Evolutionary conservation across 2,888 invertebrate species (phyloP).

Genomic region (Oscheius sp.): DNA sequence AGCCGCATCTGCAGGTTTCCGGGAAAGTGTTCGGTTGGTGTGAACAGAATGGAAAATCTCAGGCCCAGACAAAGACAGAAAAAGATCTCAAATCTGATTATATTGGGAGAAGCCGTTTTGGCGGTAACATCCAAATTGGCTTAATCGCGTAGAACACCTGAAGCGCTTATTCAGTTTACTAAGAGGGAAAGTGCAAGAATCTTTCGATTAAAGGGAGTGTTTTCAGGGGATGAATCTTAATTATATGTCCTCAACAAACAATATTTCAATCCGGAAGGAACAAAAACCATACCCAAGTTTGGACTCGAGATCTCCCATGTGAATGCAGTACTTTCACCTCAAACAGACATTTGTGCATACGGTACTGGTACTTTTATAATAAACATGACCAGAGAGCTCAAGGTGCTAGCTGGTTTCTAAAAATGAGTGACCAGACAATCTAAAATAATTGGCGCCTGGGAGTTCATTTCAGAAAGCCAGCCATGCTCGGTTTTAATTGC

Average conservation of each 20-base stretch:
- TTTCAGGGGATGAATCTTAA: no score
- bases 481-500: slow-evolving; percentile 2
- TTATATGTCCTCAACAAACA: no score
- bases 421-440: slow-evolving; percentile 23
- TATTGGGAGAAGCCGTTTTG: not conserved
- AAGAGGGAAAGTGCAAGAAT: slow-evolving; percentile 2
- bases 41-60: no score
- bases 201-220: no score
- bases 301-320: no score
- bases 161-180: not conserved
- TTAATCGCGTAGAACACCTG: slow-evolving; percentile 2
- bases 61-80: no score
- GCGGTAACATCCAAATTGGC: not conserved
- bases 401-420: not conserved
- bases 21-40: no score
- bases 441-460: slow-evolving; percentile 17
- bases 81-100: no score
- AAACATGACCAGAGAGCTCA: not conserved
- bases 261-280: not conserved
- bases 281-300: not conserved
- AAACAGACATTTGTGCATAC: not conserved
- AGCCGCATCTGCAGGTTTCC: no score
- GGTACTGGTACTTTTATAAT: not conserved
- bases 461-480: slow-evolving; percentile 10
- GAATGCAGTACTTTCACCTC: no score